These are phyloP conservation scores for Charaxes varanes DNA, from an alignment of 1,140 invertebrate genomes.

Conservation along the genomic window DNA sequence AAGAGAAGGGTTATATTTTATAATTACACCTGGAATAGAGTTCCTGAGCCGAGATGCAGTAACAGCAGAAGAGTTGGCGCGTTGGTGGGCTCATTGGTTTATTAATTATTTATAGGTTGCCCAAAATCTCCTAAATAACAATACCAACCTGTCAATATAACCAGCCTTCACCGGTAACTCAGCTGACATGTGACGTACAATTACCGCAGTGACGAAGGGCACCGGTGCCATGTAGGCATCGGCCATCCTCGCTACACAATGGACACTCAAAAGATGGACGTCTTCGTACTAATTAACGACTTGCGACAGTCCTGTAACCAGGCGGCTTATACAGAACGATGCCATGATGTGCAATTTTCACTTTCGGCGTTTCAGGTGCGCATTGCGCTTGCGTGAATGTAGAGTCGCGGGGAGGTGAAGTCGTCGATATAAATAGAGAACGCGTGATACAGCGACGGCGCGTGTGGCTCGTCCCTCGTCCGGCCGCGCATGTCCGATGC, in stretches of 20 bases:
- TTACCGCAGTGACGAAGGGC: constrained; percentile 45
- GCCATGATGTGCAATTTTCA: constrained; percentile 69
- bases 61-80: no score
- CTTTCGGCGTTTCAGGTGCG: constrained; percentile 53
- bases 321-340: constrained; percentile 29
- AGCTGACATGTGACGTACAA: constrained; percentile 59
- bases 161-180: constrained; percentile 34
- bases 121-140: no score
- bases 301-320: constrained; percentile 24
- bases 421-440: constrained; percentile 66
- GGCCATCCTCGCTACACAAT: constrained; percentile 53
- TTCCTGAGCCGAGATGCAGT: no score
- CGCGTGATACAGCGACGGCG: constrained; percentile 35
- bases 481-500: constrained; percentile 38
- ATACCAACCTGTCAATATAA: no score
- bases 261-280: constrained; percentile 22
- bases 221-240: constrained; percentile 37
- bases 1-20: no score
- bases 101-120: no score
- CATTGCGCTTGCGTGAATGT: constrained; percentile 55
- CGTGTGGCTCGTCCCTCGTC: constrained; percentile 18
- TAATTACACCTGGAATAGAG: no score
- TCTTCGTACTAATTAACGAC: constrained; percentile 32
- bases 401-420: constrained; percentile 36
- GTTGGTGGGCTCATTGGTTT: no score